Conservation (phyloP, 2,113 vertebrate genomes). For the Nannobrachium achirus region DNA sequence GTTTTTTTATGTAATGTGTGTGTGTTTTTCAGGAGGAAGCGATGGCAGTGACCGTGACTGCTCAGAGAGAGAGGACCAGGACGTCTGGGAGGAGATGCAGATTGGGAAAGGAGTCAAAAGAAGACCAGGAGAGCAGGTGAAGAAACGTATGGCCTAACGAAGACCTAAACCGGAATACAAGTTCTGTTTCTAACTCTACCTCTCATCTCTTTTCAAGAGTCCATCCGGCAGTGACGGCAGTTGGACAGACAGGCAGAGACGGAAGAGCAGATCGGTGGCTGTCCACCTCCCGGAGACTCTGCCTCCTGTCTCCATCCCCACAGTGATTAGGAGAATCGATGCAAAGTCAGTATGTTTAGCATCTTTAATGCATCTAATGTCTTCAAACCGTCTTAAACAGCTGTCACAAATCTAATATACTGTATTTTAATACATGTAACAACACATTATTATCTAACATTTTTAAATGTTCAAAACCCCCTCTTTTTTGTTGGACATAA, state of each 20-base stretch:
- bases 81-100: slow-evolving; percentile 91
- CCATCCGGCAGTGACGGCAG: slow-evolving; percentile 68
- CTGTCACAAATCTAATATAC: too few relatives aligned
- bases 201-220: slow-evolving; percentile 55
- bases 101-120: slow-evolving; percentile 89
- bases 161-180: too few relatives aligned
- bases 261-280: slow-evolving; percentile 54
- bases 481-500: too few relatives aligned
- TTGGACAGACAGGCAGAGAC: slow-evolving; percentile 20
- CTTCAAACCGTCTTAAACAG: too few relatives aligned
- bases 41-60: slow-evolving; percentile 70
- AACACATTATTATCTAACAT: too few relatives aligned
- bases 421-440: too few relatives aligned
- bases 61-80: slow-evolving; percentile 81
- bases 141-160: not conserved
- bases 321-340: slow-evolving; percentile 86
- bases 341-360: slow-evolving; percentile 76
- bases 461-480: too few relatives aligned
- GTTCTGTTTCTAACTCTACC: too few relatives aligned
- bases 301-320: slow-evolving; percentile 80
- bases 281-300: slow-evolving; percentile 78
- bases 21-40: slow-evolving; percentile 68
- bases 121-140: slow-evolving; percentile 76
- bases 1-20: not conserved
- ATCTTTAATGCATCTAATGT: too few relatives aligned